phyloP scores from a whole-genome alignment of 2,797 vertebrate species.

The Menidia menidia region DNA sequence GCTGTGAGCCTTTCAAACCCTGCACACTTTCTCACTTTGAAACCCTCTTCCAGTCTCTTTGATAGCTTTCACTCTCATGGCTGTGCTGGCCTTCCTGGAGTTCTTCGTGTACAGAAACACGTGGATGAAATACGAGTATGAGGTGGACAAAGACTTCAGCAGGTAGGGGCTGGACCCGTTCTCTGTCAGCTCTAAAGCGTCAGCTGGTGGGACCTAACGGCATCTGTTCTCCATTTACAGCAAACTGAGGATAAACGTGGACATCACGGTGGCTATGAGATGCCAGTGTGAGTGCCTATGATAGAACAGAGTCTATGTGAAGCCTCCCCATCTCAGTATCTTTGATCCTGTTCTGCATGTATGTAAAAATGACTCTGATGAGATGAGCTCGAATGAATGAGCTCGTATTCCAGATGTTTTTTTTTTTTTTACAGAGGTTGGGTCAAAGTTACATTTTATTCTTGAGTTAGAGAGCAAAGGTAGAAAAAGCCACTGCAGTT shows the following conservation, averaged over 20 bases:
- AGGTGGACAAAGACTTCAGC: constrained; percentile 97
- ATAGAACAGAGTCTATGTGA: too few relatives aligned
- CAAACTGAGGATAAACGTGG: constrained; percentile 96
- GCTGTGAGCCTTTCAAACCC: background rate
- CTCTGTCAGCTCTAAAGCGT: background rate
- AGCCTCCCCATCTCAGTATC: too few relatives aligned
- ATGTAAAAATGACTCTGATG: too few relatives aligned
- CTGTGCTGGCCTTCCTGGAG: constrained; percentile 92
- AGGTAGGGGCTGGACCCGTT: constrained; percentile 80
- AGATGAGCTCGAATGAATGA: too few relatives aligned
- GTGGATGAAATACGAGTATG: constrained; percentile 98
- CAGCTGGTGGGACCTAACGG: background rate
- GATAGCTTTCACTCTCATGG: constrained; percentile 93
- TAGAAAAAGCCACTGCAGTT: too few relatives aligned
- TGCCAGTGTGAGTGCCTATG: constrained; percentile 92
- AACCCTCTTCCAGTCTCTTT: constrained; percentile 87
- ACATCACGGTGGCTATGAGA: constrained; percentile 98
- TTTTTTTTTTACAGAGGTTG: too few relatives aligned
- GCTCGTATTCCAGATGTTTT: too few relatives aligned
- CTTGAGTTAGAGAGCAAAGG: too few relatives aligned
- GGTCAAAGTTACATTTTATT: too few relatives aligned
- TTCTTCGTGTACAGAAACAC: constrained; percentile 96
- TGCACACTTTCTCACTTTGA: background rate
- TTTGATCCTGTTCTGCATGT: too few relatives aligned
- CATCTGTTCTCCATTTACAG: constrained; percentile 78